A percentile compares a stretch with the other conserved stretches of the same genome.
phyloP scores from a whole-genome alignment of 1,140 invertebrate genomes.

The Bombus pascuorum region DNA sequence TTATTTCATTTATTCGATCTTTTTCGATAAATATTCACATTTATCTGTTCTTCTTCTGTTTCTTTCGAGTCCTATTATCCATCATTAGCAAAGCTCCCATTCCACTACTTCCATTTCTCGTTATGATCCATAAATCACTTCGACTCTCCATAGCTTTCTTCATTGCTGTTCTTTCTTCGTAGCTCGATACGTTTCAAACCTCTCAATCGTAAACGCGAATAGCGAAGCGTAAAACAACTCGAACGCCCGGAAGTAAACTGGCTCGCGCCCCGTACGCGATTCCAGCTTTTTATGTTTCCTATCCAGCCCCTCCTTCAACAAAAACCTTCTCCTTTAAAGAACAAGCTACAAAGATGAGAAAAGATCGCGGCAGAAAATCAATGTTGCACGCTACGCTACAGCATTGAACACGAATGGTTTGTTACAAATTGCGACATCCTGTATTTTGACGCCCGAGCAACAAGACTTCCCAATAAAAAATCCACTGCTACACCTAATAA shows the following conservation, averaged over 20 bases:
- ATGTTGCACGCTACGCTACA: not conserved
- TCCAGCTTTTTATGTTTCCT: conserved; percentile 29
- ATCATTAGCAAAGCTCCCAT: not conserved
- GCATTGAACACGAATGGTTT: too few relatives aligned
- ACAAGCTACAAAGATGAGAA: not conserved
- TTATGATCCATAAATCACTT: conserved; percentile 1
- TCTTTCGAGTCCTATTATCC: not conserved
- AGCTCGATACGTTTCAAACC: not conserved
- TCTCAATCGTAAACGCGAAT: conserved; percentile 44
- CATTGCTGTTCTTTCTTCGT: not conserved
- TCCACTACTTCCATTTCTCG: not conserved
- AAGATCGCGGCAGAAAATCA: conserved; percentile 11
- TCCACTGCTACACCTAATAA: too few relatives aligned
- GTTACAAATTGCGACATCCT: too few relatives aligned
- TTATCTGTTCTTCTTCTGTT: not conserved
- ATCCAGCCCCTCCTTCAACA: not conserved
- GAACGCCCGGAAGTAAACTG: conserved; percentile 6
- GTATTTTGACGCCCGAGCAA: too few relatives aligned
- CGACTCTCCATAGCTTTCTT: too few relatives aligned
- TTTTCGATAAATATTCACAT: not conserved
- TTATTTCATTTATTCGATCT: too few relatives aligned
- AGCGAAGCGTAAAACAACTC: conserved; percentile 50
- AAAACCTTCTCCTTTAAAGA: not conserved
- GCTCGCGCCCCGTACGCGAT: conserved; percentile 5
- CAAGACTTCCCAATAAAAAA: too few relatives aligned